These are phyloP conservation scores for Lepidurus arcticus DNA, from an alignment of 1,140 invertebrate species.

Conservation along the genomic window DNA sequence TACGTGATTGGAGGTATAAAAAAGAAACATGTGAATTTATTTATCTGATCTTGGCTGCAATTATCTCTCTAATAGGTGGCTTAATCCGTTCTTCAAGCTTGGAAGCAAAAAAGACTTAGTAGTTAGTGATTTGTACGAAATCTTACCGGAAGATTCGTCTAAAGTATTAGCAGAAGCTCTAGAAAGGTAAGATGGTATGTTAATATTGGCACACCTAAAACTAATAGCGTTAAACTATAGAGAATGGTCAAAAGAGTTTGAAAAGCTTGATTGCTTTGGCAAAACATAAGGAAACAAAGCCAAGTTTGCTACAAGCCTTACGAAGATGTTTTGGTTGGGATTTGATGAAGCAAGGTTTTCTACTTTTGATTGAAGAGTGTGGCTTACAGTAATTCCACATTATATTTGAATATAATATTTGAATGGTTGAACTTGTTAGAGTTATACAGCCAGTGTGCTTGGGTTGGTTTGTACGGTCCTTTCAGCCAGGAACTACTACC, in stretches of 20 bases:
- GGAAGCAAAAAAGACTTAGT: conserved; percentile 42
- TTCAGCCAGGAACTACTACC: conserved; percentile 44
- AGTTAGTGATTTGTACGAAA: conserved; percentile 41
- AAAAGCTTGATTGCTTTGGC: too few relatives aligned
- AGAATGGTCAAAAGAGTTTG: conserved; percentile 46
- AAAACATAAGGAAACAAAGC: conserved; percentile 34
- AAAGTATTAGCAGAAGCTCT: conserved; percentile 54
- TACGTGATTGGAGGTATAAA: neutral
- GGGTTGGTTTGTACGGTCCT: conserved; percentile 63
- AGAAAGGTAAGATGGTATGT: conserved; percentile 41
- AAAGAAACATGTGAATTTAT: conserved; percentile 27
- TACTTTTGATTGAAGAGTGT: conserved; percentile 44
- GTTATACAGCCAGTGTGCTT: conserved; percentile 65
- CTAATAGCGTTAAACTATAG: conserved; percentile 33
- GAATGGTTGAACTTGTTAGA: conserved; percentile 46
- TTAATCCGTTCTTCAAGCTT: conserved; percentile 42
- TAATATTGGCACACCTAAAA: neutral
- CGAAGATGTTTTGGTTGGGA: conserved; percentile 43
- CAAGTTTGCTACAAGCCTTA: conserved; percentile 43
- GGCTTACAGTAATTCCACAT: conserved; percentile 2
- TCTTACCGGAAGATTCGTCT: conserved; percentile 48
- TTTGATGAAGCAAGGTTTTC: conserved; percentile 44
- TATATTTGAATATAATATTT: neutral
- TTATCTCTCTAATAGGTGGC: conserved; percentile 41
- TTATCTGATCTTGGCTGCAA: conserved; percentile 1